Conservation (phyloP, 2,113 vertebrate species). For the Scalopus aquaticus region DNA sequence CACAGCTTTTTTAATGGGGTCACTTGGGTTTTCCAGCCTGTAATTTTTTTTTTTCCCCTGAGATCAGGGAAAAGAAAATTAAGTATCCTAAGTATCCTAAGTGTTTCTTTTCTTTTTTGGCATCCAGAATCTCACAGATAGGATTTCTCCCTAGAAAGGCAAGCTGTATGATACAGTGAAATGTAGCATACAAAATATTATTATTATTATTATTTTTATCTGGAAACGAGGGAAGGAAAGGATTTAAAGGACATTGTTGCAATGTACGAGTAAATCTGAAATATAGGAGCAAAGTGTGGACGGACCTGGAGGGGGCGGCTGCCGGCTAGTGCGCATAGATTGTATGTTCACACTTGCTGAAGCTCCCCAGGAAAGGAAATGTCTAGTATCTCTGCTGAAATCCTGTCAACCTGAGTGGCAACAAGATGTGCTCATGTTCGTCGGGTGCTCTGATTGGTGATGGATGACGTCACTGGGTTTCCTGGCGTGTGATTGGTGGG, state of each 20-base stretch:
- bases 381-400: neutral
- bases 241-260: neutral
- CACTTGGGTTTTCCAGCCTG: neutral
- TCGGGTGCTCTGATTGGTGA: neutral
- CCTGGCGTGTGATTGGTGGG: neutral
- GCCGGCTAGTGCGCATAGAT: neutral
- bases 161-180: neutral
- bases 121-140: neutral
- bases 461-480: slow-evolving; percentile 35
- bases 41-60: neutral
- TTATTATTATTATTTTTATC: neutral
- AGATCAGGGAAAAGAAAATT: neutral
- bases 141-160: neutral
- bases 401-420: neutral
- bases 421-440: neutral
- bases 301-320: neutral
- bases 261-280: neutral
- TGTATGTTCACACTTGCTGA: neutral
- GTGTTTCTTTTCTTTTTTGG: neutral
- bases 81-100: too few species aligned
- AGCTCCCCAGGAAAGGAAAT: neutral
- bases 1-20: neutral
- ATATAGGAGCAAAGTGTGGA: neutral
- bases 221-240: neutral
- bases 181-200: neutral